A percentile compares a stretch with the other conserved stretches of the same genome.
phyloP scores from a whole-genome alignment of 2,113 vertebrate species.

The Dromaius novaehollandiae region DNA sequence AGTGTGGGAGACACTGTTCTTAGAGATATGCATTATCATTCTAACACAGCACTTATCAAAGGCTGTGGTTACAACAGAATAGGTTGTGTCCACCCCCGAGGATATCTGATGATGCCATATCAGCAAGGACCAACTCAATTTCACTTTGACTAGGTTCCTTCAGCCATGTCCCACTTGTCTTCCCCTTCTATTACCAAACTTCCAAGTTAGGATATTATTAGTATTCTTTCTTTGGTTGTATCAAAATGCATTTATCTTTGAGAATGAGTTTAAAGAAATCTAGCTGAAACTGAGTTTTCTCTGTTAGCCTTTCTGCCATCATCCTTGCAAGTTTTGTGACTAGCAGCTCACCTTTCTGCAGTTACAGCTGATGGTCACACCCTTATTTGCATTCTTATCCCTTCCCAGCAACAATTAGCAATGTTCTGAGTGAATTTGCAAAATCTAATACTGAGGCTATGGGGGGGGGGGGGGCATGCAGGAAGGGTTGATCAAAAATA shows the following conservation, averaged over 20 bases:
- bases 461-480: not conserved
- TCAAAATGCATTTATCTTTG: not conserved
- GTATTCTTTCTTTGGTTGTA: not conserved
- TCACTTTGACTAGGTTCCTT: not conserved
- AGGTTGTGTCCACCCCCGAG: not conserved
- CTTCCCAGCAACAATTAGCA: not conserved
- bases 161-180: not conserved
- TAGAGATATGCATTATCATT: not conserved
- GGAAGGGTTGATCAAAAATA: not conserved
- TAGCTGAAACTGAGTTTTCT: not conserved
- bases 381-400: not conserved
- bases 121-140: not conserved
- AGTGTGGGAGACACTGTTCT: not conserved
- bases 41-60: not conserved
- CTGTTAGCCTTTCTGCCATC: not conserved
- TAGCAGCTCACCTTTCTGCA: not conserved
- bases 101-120: not conserved
- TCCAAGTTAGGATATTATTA: not conserved
- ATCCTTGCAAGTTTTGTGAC: not conserved
- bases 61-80: not conserved
- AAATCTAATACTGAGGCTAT: not conserved
- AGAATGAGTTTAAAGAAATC: not conserved
- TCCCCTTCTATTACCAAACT: not conserved
- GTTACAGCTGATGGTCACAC: not conserved
- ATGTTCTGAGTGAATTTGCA: not conserved